phyloP scores from a whole-genome alignment of 2,888 invertebrate genomes.

The Drosophila monieri region DNA sequence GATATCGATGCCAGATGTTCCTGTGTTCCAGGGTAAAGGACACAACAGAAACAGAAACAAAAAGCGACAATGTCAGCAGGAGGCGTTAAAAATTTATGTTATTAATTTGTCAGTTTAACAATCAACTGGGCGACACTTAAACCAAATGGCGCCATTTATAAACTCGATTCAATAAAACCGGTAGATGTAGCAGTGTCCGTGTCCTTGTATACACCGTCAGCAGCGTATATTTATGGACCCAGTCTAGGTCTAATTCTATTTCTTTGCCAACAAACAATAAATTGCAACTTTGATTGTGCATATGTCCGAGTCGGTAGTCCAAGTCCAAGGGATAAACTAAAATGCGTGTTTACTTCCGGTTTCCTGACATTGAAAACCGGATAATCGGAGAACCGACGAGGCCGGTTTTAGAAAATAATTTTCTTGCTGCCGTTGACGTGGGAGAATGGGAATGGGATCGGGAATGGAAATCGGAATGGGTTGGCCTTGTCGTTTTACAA shows the following conservation, averaged over 20 bases:
- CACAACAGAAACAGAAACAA: neutral
- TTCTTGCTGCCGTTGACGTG: constrained; percentile 48
- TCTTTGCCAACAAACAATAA: constrained; percentile 61
- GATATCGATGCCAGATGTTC: constrained; percentile 98
- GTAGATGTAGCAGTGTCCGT: constrained; percentile 20
- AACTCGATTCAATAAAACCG: constrained; percentile 73
- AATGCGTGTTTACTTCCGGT: constrained; percentile 67
- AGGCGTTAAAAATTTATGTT: constrained; percentile 64
- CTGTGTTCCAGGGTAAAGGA: constrained; percentile 87
- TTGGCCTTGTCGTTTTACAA: constrained; percentile 72
- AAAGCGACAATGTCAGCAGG: constrained; percentile 25
- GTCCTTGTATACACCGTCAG: constrained; percentile 30
- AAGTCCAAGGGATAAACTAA: constrained; percentile 58
- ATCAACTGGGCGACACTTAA: constrained; percentile 76
- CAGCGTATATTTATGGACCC: constrained; percentile 53
- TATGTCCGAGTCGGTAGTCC: constrained; percentile 20
- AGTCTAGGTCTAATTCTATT: neutral
- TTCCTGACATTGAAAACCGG: constrained; percentile 44
- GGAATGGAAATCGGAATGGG: constrained; percentile 5
- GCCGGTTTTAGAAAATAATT: constrained; percentile 62
- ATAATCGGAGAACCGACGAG: constrained; percentile 26
- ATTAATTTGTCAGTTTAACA: constrained; percentile 75
- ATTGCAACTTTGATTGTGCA: constrained; percentile 66
- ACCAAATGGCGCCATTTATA: constrained; percentile 76
- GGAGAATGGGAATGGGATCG: constrained; percentile 4